Conservation (phyloP, 2,113 vertebrate genomes). For the Oxyura jamaicensis region DNA sequence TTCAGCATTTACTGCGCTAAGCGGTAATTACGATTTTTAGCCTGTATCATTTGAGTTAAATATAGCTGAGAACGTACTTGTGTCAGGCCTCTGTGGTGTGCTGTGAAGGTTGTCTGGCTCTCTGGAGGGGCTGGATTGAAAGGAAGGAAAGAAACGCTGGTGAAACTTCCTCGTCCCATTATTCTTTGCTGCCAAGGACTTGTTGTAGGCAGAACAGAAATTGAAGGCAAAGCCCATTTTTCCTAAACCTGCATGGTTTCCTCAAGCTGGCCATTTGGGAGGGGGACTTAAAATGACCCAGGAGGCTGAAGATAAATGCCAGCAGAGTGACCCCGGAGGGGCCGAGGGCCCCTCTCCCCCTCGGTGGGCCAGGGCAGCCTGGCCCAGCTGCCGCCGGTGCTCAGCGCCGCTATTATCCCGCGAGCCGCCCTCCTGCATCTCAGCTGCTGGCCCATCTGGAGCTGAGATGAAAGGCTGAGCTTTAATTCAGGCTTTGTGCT, state of each 20-base stretch:
- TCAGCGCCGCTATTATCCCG: constrained; percentile 54
- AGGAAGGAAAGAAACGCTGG: not conserved
- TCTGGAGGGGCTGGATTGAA: not conserved
- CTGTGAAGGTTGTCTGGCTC: constrained; percentile 11
- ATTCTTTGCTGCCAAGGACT: not conserved
- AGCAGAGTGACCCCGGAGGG: not conserved
- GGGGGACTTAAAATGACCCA: rapidly evolving
- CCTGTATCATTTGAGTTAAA: constrained; percentile 34
- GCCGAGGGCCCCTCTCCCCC: not conserved
- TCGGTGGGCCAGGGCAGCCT: not conserved
- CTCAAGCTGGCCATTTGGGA: not conserved
- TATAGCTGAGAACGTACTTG: not conserved
- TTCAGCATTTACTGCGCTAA: not conserved
- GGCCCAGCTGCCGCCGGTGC: not conserved
- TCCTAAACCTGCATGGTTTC: not conserved
- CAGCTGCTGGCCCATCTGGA: constrained; percentile 82
- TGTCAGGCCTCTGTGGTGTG: not conserved
- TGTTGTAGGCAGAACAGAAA: not conserved
- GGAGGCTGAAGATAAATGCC: constrained; percentile 31
- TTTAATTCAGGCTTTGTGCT: constrained; percentile 67
- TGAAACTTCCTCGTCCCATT: constrained; percentile 34
- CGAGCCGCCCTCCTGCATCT: constrained; percentile 34
- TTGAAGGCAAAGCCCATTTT: not conserved
- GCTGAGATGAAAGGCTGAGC: constrained; percentile 67
- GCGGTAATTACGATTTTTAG: not conserved